A percentile compares a stretch with the other conserved stretches of the same genome.
phyloP scores from a whole-genome alignment of 2,113 vertebrate species.

The Eublepharis macularius region DNA sequence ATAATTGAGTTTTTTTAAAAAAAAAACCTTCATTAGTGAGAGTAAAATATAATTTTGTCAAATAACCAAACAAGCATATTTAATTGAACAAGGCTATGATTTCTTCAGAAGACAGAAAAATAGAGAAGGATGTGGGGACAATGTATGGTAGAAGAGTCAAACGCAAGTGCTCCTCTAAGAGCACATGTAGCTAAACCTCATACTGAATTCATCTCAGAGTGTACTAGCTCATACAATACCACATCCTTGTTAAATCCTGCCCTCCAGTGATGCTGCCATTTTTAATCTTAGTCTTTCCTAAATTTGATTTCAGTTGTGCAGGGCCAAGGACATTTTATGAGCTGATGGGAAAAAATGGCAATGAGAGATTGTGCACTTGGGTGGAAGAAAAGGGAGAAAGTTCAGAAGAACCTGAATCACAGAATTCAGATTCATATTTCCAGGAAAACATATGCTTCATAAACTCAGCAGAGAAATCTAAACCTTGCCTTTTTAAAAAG shows the following conservation, averaged over 20 bases:
- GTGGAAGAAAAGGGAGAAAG: not conserved
- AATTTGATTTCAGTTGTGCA: not conserved
- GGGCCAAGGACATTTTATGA: not conserved
- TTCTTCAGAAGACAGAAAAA: conserved; percentile 20
- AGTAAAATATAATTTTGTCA: not conserved
- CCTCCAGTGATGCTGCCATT: not conserved
- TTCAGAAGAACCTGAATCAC: conserved; percentile 17
- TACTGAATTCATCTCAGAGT: not conserved
- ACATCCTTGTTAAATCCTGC: not conserved
- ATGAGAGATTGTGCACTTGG: not conserved
- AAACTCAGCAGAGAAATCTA: not conserved
- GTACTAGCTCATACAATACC: not conserved
- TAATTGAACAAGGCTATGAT: not conserved
- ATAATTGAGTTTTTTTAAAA: conserved; percentile 19
- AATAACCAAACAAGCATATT: conserved; percentile 5
- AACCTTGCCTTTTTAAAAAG: not conserved
- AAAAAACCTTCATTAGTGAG: not conserved
- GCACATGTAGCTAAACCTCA: not conserved
- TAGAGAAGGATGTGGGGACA: not conserved
- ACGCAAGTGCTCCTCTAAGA: not conserved
- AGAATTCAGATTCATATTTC: not conserved
- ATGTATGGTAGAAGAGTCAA: not conserved
- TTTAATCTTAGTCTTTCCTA: not conserved
- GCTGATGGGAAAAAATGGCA: not conserved
- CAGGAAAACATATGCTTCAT: not conserved